A percentile compares a stretch with the other conserved stretches of the same genome.
phyloP scores from a whole-genome alignment of 2,888 invertebrate species.

The Ichneumon xanthorius region DNA sequence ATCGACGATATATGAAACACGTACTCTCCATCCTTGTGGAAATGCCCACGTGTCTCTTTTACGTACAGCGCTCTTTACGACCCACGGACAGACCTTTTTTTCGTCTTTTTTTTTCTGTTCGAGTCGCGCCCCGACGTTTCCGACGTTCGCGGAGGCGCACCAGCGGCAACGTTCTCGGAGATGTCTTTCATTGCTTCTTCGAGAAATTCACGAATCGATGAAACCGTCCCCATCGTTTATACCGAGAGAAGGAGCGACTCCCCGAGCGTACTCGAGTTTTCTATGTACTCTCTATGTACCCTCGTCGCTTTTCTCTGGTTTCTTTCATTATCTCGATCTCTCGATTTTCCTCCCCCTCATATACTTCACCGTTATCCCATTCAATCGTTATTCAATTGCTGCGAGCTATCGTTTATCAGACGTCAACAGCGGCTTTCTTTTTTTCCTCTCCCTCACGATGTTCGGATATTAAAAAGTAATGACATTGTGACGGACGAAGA shows the following conservation, averaged over 20 bases:
- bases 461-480: no score
- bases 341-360: not conserved
- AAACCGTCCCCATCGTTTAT: slow-evolving; percentile 45
- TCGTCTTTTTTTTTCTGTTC: slow-evolving; percentile 10
- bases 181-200: slow-evolving; percentile 51
- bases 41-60: slow-evolving; percentile 5
- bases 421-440: not conserved
- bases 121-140: slow-evolving; percentile 19
- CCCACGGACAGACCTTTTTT: not conserved
- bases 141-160: not conserved
- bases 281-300: not conserved
- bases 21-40: not conserved
- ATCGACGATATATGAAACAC: slow-evolving; percentile 21
- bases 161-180: slow-evolving; percentile 54
- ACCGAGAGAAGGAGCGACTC: slow-evolving; percentile 6
- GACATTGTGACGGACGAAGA: not conserved
- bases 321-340: slow-evolving; percentile 56
- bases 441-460: not conserved
- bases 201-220: slow-evolving; percentile 59
- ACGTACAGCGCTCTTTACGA: not conserved
- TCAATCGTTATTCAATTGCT: slow-evolving; percentile 10
- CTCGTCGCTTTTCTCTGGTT: slow-evolving; percentile 13
- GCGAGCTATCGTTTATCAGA: not conserved
- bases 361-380: not conserved
- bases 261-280: slow-evolving; percentile 22